Conservation (phyloP, 2,113 vertebrate genomes). For the Heliornis fulica region DNA sequence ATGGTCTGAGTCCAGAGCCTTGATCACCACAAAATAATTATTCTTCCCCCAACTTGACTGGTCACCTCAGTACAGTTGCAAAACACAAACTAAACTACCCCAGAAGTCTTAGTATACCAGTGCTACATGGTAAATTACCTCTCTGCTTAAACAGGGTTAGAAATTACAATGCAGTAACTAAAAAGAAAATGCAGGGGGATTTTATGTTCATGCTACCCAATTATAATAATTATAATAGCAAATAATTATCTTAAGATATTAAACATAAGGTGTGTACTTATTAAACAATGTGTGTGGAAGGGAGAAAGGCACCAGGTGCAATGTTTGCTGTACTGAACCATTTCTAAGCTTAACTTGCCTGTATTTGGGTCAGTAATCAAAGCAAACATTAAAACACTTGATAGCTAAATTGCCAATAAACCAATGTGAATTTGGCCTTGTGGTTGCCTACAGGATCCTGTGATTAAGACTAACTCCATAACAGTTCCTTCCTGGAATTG, state of each 20-base stretch:
- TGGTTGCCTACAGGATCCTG: background rate
- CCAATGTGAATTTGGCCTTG: background rate
- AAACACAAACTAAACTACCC: background rate
- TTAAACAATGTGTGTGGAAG: background rate
- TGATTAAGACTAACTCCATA: background rate
- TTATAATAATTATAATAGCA: background rate
- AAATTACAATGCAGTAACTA: background rate
- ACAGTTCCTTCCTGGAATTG: background rate
- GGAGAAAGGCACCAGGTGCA: background rate
- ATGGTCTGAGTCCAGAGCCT: background rate
- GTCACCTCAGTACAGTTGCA: background rate
- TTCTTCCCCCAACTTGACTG: background rate
- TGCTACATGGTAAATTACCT: background rate
- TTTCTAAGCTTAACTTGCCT: background rate
- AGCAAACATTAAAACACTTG: background rate
- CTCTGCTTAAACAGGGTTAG: background rate
- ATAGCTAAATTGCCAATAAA: background rate
- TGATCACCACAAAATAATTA: background rate
- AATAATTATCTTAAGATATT: background rate
- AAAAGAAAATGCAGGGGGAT: background rate
- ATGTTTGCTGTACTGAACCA: background rate
- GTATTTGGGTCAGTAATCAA: background rate
- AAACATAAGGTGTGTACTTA: background rate
- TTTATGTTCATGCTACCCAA: background rate
- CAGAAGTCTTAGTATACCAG: background rate